Percentiles rank a stretch among this genome's conserved stretches.
phyloP scores from a whole-genome alignment of 2,888 invertebrate species.

The Mimumesa dahlbomi region DNA sequence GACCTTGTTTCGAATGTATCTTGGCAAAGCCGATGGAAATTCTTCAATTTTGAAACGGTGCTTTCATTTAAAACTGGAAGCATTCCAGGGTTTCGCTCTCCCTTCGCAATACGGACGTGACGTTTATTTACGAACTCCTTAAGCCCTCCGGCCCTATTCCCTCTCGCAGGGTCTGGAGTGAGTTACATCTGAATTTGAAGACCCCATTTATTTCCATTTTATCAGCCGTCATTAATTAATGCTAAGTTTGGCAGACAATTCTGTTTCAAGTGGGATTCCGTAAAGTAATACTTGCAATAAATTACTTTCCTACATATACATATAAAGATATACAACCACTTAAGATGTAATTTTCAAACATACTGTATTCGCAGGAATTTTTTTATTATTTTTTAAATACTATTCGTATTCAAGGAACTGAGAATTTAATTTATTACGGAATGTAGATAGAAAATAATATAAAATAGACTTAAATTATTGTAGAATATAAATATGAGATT shows the following conservation, averaged over 20 bases:
- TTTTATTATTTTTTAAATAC: too few relatives aligned
- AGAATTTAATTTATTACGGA: too few relatives aligned
- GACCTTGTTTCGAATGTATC: too few relatives aligned
- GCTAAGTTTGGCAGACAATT: slow-evolving; percentile 4
- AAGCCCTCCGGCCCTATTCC: slow-evolving; percentile 11
- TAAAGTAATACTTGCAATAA: too few relatives aligned
- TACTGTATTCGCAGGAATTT: too few relatives aligned
- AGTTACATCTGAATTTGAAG: slow-evolving; percentile 39
- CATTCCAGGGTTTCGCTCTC: slow-evolving; percentile 25
- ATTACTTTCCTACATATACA: too few relatives aligned
- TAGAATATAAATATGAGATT: too few relatives aligned
- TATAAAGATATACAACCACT: too few relatives aligned
- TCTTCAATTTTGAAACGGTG: slow-evolving; percentile 22
- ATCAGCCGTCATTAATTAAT: slow-evolving; percentile 37
- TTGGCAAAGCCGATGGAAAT: slow-evolving; percentile 2
- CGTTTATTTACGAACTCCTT: slow-evolving; percentile 50
- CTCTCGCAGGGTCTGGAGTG: background rate
- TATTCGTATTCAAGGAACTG: too few relatives aligned
- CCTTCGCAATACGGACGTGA: slow-evolving; percentile 27
- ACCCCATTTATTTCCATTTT: slow-evolving; percentile 23
- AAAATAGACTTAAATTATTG: too few relatives aligned
- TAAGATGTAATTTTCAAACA: too few relatives aligned
- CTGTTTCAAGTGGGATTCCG: background rate
- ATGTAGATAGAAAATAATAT: too few relatives aligned
- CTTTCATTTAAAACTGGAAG: slow-evolving; percentile 37